Percentiles rank a stretch among this genome's conserved stretches.
Conservation (phyloP, 2,888 invertebrate genomes). For the Torymus texanus region DNA sequence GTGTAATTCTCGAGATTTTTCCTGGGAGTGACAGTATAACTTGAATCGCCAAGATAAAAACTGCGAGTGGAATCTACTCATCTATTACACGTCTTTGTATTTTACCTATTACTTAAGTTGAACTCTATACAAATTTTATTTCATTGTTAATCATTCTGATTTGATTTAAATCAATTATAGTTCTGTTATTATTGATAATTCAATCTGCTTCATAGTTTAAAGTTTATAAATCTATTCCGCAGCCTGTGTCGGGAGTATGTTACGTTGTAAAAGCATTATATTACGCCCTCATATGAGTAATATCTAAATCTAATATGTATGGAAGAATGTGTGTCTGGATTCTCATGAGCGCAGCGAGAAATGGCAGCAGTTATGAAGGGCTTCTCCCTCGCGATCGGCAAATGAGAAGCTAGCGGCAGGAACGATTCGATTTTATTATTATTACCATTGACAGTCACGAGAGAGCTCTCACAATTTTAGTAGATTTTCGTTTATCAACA, state of each 20-base stretch:
- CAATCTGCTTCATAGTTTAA: not conserved
- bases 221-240: not conserved
- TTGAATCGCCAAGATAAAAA: slow-evolving; percentile 57
- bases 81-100: not conserved
- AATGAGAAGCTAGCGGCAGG: too few relatives aligned
- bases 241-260: slow-evolving; percentile 1
- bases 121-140: not conserved
- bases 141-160: not conserved
- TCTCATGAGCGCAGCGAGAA: not conserved
- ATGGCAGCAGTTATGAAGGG: too few relatives aligned
- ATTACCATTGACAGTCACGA: too few relatives aligned
- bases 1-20: slow-evolving; percentile 57
- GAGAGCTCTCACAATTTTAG: too few relatives aligned
- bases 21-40: slow-evolving; percentile 61
- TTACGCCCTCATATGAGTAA: not conserved
- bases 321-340: not conserved
- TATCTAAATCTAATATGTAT: not conserved
- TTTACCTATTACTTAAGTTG: not conserved
- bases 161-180: not conserved
- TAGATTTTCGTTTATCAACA: too few relatives aligned
- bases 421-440: too few relatives aligned
- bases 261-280: not conserved
- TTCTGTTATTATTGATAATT: not conserved
- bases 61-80: slow-evolving; percentile 28
- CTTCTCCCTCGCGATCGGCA: too few relatives aligned